phyloP scores from a whole-genome alignment of 2,797 vertebrate genomes.

The Mormyrops boulengeri region DNA sequence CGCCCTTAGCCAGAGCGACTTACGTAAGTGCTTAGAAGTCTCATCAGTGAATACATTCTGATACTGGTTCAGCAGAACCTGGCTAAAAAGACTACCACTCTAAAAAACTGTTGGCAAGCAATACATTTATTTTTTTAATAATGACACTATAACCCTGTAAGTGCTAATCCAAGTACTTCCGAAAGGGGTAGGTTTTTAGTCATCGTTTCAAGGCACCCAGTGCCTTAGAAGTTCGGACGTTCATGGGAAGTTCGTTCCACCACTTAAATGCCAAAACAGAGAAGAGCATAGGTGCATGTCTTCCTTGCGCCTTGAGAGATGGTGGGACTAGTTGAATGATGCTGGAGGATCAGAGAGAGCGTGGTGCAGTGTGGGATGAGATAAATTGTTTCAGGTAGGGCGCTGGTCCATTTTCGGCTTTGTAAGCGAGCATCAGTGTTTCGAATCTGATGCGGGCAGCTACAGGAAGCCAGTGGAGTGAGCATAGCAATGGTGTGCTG shows the following conservation, averaged over 20 bases:
- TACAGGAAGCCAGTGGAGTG: not conserved
- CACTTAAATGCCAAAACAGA: not conserved
- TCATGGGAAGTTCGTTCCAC: not conserved
- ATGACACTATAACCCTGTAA: not conserved
- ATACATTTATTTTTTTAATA: not conserved
- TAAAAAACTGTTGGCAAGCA: not conserved
- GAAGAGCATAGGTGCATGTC: not conserved
- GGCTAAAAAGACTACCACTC: not conserved
- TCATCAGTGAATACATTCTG: not conserved
- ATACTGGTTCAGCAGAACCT: not conserved
- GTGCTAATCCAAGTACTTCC: not conserved
- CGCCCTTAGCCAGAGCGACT: not conserved
- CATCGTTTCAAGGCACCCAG: not conserved
- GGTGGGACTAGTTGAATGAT: not conserved
- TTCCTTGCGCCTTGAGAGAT: not conserved
- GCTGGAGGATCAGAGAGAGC: not conserved
- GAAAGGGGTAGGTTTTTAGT: not conserved
- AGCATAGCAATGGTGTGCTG: not conserved
- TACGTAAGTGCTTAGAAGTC: not conserved
- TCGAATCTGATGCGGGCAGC: not conserved
- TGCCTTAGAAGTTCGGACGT: not conserved
- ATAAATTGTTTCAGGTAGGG: not conserved
- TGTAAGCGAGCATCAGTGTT: not conserved
- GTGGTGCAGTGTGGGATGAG: not conserved
- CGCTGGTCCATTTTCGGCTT: not conserved